Percentiles rank a stretch among this genome's conserved stretches.
phyloP scores from a whole-genome alignment of 2,113 vertebrate species.

The Rhinoderma darwinii region DNA sequence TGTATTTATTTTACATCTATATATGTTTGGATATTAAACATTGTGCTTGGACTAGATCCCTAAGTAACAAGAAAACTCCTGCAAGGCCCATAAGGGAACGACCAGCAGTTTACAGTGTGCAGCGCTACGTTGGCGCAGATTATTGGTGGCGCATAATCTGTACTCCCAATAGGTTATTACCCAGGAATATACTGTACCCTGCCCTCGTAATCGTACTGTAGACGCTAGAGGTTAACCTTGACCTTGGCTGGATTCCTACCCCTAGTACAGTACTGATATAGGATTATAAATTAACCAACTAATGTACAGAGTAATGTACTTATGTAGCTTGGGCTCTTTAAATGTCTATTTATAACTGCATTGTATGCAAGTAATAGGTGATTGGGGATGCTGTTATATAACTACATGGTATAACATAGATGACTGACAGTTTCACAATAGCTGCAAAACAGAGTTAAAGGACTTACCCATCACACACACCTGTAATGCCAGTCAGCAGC shows the following conservation, averaged over 20 bases:
- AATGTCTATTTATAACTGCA: background rate
- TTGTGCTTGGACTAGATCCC: slow-evolving; percentile 16
- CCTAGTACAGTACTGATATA: background rate
- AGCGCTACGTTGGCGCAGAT: background rate
- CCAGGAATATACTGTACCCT: background rate
- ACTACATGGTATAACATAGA: background rate
- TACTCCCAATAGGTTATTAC: too few species aligned
- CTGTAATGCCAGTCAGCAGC: background rate
- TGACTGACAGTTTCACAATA: background rate
- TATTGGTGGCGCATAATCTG: background rate
- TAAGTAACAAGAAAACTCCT: background rate
- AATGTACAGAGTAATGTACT: background rate
- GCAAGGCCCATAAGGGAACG: background rate
- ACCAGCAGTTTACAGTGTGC: background rate
- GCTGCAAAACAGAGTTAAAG: background rate
- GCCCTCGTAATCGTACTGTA: background rate
- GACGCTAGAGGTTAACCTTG: background rate
- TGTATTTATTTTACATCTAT: background rate
- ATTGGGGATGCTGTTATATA: background rate
- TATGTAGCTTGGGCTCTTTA: background rate
- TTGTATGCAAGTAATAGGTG: background rate
- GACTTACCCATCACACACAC: slow-evolving; percentile 6
- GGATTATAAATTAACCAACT: background rate
- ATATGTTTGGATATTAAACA: slow-evolving; percentile 23
- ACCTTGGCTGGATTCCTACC: background rate